These are phyloP conservation scores for Accipiter cooperii DNA, from an alignment of 2,113 vertebrate species.

Conservation along the genomic window DNA sequence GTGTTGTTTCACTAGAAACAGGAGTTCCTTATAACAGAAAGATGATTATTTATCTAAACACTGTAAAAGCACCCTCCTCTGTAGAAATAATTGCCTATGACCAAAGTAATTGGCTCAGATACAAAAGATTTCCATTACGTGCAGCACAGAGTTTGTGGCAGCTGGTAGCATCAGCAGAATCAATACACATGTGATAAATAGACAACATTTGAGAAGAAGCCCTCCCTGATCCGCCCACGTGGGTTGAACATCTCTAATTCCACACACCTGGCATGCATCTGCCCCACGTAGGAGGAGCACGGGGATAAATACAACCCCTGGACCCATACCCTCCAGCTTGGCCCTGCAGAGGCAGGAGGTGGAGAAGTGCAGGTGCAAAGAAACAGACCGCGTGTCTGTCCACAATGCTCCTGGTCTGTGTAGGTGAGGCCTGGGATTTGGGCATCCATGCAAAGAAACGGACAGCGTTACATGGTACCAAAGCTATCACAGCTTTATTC, in stretches of 20 bases:
- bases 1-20: background rate
- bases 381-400: background rate
- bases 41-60: background rate
- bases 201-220: background rate
- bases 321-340: background rate
- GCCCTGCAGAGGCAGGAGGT: background rate
- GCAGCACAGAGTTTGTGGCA: background rate
- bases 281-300: accelerated
- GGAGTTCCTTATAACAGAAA: background rate
- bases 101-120: background rate
- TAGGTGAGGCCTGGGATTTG: background rate
- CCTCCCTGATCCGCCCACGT: background rate
- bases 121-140: background rate
- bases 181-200: accelerated
- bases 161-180: background rate
- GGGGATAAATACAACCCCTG: background rate
- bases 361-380: background rate
- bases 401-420: accelerated
- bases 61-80: background rate
- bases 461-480: accelerated
- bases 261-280: accelerated
- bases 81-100: background rate
- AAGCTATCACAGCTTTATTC: background rate
- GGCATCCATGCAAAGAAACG: background rate
- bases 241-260: background rate